Base-by-base conservation (phyloP, 2,888 invertebrate species). In the Magallana nippona region DNA sequence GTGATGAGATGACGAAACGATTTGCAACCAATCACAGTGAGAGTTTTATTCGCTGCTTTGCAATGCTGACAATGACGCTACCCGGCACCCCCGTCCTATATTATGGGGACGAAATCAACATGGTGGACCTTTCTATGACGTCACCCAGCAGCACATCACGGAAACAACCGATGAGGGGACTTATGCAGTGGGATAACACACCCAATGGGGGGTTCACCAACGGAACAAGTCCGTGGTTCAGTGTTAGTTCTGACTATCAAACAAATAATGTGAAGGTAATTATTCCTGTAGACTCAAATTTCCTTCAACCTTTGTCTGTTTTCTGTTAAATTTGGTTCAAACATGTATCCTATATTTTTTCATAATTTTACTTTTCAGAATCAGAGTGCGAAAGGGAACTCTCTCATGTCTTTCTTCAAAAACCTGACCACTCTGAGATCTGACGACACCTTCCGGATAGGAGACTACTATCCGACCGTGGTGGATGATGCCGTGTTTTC, bases 11-110 rank as follows among this genome's bases (percentile, higher is more conserved):
- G n/a, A 85, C 84, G 1, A 62, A 78, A 1, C 80, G 92, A 17
- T 84, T 92, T 78, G 86, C 87, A 2, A 87, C 86, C 22, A 86
- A 91, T 57, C 86, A 90, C 58, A 87, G 88, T 22, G 82, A 87
- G 8, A 87, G 86, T 60, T 87, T 87, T 27, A 87, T 90, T n/a
- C 85, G 87, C 32, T 95, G 96, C 15, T 95, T 97, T 91, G 97
- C 97, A 91, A 97, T 98, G 96, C 92, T 98, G 82, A 95, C 96
- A 15, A 95, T 97, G 93, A 92, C 98, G 57, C 95, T 98, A 81
- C 98, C 98, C 0, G 98, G 98, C 77, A 96, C 97, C 10, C 96
- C 97, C 0, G 96, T 98, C 1, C 96, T 97, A 0, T 98, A 98
- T 91, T 97, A 97, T 90, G 98, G 97, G 0, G 97, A 98, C 94